Percentiles rank a stretch among this genome's conserved stretches.
These are phyloP conservation scores for Orthosia gracilis DNA, from an alignment of 2,888 invertebrate genomes.

Conservation along the genomic window DNA sequence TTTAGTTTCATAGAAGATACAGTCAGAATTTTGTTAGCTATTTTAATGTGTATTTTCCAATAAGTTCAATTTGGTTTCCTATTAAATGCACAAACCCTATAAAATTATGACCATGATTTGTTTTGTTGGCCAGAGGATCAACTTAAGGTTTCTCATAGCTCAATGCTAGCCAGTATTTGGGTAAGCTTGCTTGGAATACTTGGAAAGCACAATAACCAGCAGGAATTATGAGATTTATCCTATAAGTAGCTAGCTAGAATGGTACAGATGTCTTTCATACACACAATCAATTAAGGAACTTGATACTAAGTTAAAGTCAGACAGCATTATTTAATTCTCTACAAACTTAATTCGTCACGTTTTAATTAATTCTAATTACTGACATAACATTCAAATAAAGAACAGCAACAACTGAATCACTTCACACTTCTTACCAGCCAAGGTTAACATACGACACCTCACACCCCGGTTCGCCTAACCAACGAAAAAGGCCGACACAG, in stretches of 20 bases:
- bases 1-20: too few species aligned
- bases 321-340: background rate
- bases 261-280: background rate
- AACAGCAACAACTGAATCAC: conserved; percentile 58
- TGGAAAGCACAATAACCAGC: too few species aligned
- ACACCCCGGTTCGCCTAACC: conserved; percentile 38
- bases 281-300: background rate
- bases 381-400: conserved; percentile 48
- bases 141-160: background rate
- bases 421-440: conserved; percentile 59
- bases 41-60: background rate
- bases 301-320: background rate
- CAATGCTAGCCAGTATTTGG: background rate
- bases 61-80: background rate
- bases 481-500: conserved; percentile 45
- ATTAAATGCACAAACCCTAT: background rate
- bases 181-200: background rate
- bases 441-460: conserved; percentile 61
- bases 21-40: too few species aligned
- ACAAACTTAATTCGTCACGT: conserved; percentile 13
- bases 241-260: too few species aligned
- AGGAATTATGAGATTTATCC: background rate
- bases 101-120: background rate
- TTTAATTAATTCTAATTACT: conserved; percentile 53
- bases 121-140: background rate